A percentile compares a stretch with the other conserved stretches of the same genome.
phyloP scores from a whole-genome alignment of 2,888 invertebrate genomes.

The Geotrupes spiniger region DNA sequence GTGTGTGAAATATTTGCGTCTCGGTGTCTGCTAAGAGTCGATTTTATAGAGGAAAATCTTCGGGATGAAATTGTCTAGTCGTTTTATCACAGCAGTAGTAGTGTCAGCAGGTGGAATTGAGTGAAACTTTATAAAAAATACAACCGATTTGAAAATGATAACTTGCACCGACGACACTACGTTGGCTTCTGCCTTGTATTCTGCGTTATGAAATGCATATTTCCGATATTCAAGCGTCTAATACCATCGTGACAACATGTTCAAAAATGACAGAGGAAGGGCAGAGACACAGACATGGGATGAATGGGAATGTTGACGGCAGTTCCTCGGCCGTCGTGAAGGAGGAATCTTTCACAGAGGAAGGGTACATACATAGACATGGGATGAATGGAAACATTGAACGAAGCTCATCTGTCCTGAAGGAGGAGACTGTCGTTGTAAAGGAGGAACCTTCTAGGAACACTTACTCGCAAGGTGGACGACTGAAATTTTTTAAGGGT shows the following conservation, averaged over 20 bases:
- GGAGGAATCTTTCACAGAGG: conserved; percentile 26
- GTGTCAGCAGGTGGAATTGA: conserved; percentile 48
- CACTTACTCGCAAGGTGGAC: conserved; percentile 61
- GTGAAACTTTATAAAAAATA: conserved; percentile 36
- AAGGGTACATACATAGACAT: conserved; percentile 49
- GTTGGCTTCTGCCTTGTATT: conserved; percentile 47
- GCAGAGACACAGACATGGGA: conserved; percentile 64
- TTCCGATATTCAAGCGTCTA: conserved; percentile 54
- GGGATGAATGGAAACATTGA: conserved; percentile 69
- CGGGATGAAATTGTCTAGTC: conserved; percentile 36
- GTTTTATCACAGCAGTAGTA: conserved; percentile 31
- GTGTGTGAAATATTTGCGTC: conserved; percentile 18
- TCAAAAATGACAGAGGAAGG: conserved; percentile 65
- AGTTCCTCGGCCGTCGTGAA: conserved; percentile 9
- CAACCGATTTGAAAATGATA: conserved; percentile 50
- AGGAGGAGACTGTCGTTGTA: conserved; percentile 8
- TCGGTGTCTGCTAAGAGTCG: conserved; percentile 12
- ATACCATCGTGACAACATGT: conserved; percentile 72
- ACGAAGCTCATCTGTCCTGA: conserved; percentile 30
- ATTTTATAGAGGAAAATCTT: conserved; percentile 9
- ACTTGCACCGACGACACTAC: conserved; percentile 54
- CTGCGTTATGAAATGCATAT: conserved; percentile 66
- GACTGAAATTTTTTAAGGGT: conserved; percentile 80
- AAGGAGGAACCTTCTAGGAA: conserved; percentile 51
- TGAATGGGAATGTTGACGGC: conserved; percentile 65